Conservation (phyloP, 2,113 vertebrate species). For the Aix galericulata region DNA sequence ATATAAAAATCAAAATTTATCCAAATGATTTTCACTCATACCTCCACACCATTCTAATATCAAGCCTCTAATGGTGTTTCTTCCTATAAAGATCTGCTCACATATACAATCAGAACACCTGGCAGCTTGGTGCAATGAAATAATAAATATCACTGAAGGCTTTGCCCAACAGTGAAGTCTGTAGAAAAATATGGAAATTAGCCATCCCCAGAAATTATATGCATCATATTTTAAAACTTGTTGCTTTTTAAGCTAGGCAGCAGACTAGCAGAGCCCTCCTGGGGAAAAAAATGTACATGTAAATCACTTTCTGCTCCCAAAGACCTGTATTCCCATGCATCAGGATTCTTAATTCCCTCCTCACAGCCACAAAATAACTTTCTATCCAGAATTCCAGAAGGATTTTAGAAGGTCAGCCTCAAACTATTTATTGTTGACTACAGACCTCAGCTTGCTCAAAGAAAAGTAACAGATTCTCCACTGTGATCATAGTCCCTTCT, state of each 20-base stretch:
- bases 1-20: background rate
- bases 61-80: background rate
- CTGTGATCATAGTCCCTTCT: constrained; percentile 53
- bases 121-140: background rate
- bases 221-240: background rate
- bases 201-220: background rate
- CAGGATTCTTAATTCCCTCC: background rate
- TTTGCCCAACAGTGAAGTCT: background rate
- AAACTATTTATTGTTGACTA: constrained; percentile 48
- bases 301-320: background rate
- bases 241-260: background rate
- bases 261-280: background rate
- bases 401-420: constrained; percentile 25
- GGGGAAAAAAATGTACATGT: rapidly evolving
- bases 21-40: background rate
- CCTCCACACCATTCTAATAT: background rate
- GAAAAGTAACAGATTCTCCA: constrained; percentile 50
- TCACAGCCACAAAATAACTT: background rate
- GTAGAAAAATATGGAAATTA: background rate
- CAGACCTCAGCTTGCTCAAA: background rate
- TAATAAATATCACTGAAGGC: background rate
- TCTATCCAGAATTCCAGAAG: background rate
- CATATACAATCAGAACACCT: background rate
- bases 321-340: background rate
- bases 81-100: background rate